Evolutionary conservation across 2,113 vertebrate species (phyloP), one percentile per base, ranked within the genome.

Genomic region (Lucifuga dentata): DNA sequence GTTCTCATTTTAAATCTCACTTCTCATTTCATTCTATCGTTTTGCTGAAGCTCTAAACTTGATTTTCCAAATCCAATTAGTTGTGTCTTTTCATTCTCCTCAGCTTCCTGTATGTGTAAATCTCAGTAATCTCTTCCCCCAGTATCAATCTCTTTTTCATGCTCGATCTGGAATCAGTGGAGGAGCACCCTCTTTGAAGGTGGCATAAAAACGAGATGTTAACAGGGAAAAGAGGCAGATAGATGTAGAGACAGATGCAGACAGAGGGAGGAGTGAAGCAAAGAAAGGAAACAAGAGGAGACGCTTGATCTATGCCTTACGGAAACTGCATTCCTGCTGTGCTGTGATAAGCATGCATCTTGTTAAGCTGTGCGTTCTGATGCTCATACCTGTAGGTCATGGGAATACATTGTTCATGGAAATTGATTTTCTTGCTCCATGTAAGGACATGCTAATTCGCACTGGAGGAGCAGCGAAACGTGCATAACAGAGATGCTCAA

Each of bases 91-190:
- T 56, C 41, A 56, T 77, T 74, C 53, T 68, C 60, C 59, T 68
- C 59, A 3, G 43, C 29, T 39, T 46, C n/a, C n/a, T n/a, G n/a
- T n/a, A 20, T 49, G 19, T 41, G 17, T 53, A 69, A 73, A 81
- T 74, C 75, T 68, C 35, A 33, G 55, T 55, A 72, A 78, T 78
- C 57, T 74, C 19, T 8, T 41, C 33, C 13, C 13, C 29, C 32
- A 56, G 26, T 11, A 74, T 85, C 68, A 74, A 72, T 78, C n/a
- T 50, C 62, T 66, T 73, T 82, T 76, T 71, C 75, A 46, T 52
- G 36, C 68, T 70, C 43, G 49, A 53, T 73, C 56, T 55, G 51
- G 11, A 61, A 43, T 39, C 59, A 77, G 11, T 32, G n/a, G 36
- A 38, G 48, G 40, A 68, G 8, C 60, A 40, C 33, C 60, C n/a